These are phyloP conservation scores for Orycteropus afer DNA, from an alignment of 2,113 vertebrate species.

Conservation along the genomic window DNA sequence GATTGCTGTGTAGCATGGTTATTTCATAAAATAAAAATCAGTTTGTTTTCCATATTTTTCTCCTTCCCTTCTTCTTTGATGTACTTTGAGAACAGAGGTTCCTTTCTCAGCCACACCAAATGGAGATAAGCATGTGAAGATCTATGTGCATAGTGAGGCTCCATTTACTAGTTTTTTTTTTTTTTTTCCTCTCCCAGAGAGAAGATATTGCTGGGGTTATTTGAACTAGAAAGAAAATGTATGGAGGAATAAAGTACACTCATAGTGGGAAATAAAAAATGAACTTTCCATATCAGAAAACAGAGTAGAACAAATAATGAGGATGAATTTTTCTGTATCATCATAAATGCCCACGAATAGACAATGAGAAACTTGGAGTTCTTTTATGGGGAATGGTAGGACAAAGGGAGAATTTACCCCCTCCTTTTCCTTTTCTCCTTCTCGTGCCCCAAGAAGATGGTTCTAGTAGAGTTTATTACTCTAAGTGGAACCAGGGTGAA, in stretches of 20 bases:
- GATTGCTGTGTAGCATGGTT: neutral
- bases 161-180: neutral
- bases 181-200: neutral
- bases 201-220: neutral
- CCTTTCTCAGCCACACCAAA: neutral
- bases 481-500: neutral
- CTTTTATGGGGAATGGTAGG: neutral
- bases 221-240: conserved; percentile 2
- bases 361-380: neutral
- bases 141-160: neutral
- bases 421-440: neutral
- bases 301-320: neutral
- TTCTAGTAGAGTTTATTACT: neutral
- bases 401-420: neutral
- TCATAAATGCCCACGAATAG: neutral
- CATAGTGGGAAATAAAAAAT: neutral
- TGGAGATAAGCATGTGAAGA: neutral
- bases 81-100: neutral
- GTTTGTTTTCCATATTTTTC: neutral
- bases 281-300: neutral
- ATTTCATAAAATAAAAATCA: conserved; percentile 4
- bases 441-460: neutral
- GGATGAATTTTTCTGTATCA: neutral
- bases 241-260: neutral
- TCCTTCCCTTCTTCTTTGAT: neutral